Conservation (phyloP, 2,888 invertebrate species). For the Phania funesta region DNA sequence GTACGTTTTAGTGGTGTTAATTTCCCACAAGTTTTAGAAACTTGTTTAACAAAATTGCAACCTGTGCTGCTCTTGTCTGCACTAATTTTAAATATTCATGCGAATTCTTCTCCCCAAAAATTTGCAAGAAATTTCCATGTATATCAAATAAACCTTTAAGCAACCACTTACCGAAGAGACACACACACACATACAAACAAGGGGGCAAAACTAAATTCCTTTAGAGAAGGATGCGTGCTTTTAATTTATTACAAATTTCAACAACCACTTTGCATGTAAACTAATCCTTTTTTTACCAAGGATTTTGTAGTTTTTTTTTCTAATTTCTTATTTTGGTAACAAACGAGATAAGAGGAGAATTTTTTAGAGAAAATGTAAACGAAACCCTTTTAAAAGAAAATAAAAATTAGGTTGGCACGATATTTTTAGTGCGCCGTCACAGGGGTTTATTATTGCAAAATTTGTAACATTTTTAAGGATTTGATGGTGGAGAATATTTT, state of each 20-base stretch:
- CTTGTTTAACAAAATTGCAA: neutral
- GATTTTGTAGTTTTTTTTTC: neutral
- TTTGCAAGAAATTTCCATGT: neutral
- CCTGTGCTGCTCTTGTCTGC: neutral
- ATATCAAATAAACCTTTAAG: neutral
- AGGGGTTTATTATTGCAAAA: too few relatives aligned
- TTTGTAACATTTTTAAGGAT: too few relatives aligned
- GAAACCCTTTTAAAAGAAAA: neutral
- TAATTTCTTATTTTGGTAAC: neutral
- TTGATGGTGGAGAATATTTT: too few relatives aligned
- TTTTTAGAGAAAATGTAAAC: neutral
- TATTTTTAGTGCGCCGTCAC: too few relatives aligned
- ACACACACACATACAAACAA: neutral
- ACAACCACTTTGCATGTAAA: neutral
- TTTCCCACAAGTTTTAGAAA: neutral
- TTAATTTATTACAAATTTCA: slow-evolving; percentile 9
- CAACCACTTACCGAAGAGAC: neutral
- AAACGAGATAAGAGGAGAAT: neutral
- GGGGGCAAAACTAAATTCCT: neutral
- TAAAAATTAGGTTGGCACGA: too few relatives aligned
- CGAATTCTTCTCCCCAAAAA: neutral
- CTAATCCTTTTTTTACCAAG: neutral
- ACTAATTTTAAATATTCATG: too few relatives aligned
- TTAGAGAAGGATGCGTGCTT: neutral
- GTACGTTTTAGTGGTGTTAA: too few relatives aligned